These are phyloP conservation scores for Rhinolophus sinicus DNA, from an alignment of 2,113 vertebrate species.

Conservation along the genomic window DNA sequence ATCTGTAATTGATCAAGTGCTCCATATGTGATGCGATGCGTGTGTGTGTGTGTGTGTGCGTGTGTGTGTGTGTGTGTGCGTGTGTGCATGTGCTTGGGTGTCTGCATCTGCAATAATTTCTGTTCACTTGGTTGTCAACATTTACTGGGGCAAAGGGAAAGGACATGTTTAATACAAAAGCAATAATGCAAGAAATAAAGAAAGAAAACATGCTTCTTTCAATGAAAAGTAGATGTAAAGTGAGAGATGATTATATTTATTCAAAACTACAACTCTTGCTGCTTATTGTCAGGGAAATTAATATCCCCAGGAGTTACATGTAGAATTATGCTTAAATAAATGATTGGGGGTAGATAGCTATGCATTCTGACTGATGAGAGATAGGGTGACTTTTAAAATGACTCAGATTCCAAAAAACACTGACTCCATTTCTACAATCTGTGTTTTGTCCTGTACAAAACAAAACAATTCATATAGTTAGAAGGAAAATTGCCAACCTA, in stretches of 20 bases:
- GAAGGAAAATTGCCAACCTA: slow-evolving; percentile 31
- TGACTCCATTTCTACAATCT: not conserved
- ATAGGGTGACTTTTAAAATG: slow-evolving; percentile 55
- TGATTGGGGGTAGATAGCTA: not conserved
- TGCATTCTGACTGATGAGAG: not conserved
- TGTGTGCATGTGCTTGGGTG: not conserved
- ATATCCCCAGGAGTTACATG: not conserved
- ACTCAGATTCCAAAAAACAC: slow-evolving; percentile 26
- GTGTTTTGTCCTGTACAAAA: slow-evolving; percentile 31
- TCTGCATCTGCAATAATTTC: not conserved
- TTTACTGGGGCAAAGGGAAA: not conserved
- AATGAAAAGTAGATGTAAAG: slow-evolving; percentile 1
- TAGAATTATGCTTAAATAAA: slow-evolving; percentile 52
- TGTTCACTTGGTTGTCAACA: not conserved
- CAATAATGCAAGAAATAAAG: not conserved
- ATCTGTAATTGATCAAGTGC: not conserved
- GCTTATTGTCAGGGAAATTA: not conserved
- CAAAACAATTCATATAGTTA: slow-evolving; percentile 52
- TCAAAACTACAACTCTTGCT: slow-evolving; percentile 39
- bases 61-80: not conserved
- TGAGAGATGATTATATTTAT: not conserved
- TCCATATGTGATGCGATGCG: not conserved
- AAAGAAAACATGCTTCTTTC: not conserved
- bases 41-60: not conserved
- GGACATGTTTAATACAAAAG: not conserved